These are phyloP conservation scores for Colistium nudipinnis DNA, from an alignment of 2,113 vertebrate genomes.

Conservation along the genomic window DNA sequence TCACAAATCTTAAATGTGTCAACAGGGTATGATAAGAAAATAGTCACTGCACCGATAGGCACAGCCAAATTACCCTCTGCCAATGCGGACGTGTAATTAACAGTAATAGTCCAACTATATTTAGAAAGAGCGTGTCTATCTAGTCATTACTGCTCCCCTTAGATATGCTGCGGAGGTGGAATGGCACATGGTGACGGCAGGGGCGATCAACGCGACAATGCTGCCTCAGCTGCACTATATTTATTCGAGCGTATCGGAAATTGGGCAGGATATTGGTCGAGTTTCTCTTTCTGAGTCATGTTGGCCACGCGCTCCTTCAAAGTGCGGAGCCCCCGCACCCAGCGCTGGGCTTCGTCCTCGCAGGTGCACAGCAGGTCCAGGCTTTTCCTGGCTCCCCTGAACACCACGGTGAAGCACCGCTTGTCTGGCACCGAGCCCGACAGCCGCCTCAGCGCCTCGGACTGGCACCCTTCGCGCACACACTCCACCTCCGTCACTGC, in stretches of 20 bases:
- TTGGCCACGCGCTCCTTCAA: constrained; percentile 84
- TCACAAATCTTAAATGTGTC: constrained; percentile 9
- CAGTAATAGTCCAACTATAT: constrained; percentile 56
- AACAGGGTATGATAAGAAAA: neutral
- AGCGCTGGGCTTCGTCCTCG: constrained; percentile 86
- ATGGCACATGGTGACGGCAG: constrained; percentile 44
- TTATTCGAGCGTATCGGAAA: constrained; percentile 32
- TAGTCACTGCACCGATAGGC: constrained; percentile 15
- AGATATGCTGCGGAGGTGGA: constrained; percentile 51
- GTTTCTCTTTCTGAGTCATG: constrained; percentile 94
- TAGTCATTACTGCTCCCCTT: constrained; percentile 46
- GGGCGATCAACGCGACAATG: constrained; percentile 42
- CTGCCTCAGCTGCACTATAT: constrained; percentile 53
- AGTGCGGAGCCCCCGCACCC: constrained; percentile 90
- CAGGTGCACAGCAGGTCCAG: constrained; percentile 87
- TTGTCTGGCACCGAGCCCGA: constrained; percentile 80
- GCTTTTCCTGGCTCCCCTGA: constrained; percentile 88
- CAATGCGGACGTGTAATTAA: constrained; percentile 45
- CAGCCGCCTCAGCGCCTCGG: constrained; percentile 86
- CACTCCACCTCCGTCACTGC: constrained; percentile 89
- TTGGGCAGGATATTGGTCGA: constrained; percentile 94
- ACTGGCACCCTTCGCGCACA: constrained; percentile 90
- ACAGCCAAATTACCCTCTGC: constrained; percentile 20
- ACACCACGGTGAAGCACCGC: constrained; percentile 91
- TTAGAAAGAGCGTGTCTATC: constrained; percentile 52